phyloP scores from a whole-genome alignment of 2,113 vertebrate species.

The Malurus cyaneus region DNA sequence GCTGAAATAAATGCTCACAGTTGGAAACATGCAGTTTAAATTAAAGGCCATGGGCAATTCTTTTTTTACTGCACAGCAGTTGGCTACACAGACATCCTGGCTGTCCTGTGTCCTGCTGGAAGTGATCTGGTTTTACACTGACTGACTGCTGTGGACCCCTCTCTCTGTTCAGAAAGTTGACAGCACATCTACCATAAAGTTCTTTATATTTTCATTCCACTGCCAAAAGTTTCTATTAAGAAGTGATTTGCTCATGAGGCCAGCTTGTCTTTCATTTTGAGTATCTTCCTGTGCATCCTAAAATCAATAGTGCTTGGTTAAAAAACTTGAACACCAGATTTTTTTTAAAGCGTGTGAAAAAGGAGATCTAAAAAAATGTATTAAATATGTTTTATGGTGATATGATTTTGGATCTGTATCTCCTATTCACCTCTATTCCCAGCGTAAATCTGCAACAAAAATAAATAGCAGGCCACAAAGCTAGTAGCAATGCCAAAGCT shows the following conservation, averaged over 20 bases:
- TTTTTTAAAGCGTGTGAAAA: neutral
- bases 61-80: neutral
- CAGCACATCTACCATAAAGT: neutral
- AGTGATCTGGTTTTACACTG: neutral
- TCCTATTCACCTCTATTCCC: slow-evolving; percentile 8
- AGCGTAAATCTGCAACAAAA: neutral
- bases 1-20: neutral
- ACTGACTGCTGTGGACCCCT: neutral
- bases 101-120: neutral
- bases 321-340: neutral
- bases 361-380: neutral
- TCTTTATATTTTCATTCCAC: neutral
- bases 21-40: neutral
- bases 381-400: neutral
- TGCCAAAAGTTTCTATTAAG: neutral
- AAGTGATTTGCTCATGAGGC: neutral
- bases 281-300: neutral
- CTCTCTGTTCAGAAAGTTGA: neutral
- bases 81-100: neutral
- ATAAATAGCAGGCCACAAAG: slow-evolving; percentile 8
- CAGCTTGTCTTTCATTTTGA: neutral
- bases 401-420: neutral
- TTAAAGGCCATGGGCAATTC: neutral
- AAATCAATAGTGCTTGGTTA: neutral
- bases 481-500: neutral